A percentile compares a stretch with the other conserved stretches of the same genome.
Evolutionary conservation across 2,113 vertebrate species (phyloP).

Genomic region (Protobothrops mucrosquamatus): DNA sequence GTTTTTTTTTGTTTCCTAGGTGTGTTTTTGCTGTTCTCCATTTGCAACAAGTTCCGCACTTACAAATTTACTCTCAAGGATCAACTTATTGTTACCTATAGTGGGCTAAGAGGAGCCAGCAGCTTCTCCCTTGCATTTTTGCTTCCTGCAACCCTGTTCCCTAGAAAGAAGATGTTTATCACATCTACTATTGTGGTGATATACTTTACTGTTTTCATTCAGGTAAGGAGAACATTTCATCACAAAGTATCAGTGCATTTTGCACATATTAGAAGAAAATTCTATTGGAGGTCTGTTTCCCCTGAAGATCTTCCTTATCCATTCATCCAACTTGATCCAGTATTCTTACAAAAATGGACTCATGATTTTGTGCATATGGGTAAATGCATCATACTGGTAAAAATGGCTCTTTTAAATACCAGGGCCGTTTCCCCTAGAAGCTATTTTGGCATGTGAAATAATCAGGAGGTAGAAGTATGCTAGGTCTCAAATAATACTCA

Average conservation of each 20-base stretch:
- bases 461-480: not conserved
- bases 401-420: not conserved
- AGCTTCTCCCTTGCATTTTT: slow-evolving; percentile 93
- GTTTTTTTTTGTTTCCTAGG: slow-evolving; percentile 67
- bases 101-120: slow-evolving; percentile 90
- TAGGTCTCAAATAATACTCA: not conserved
- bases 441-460: not conserved
- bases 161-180: slow-evolving; percentile 85
- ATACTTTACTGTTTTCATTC: slow-evolving; percentile 92
- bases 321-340: not conserved
- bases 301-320: not conserved
- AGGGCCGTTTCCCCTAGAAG: not conserved
- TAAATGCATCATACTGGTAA: not conserved
- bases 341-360: not conserved
- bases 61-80: slow-evolving; percentile 92
- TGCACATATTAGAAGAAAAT: not conserved
- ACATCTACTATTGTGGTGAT: slow-evolving; percentile 89
- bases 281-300: not conserved
- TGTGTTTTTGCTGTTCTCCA: slow-evolving; percentile 86
- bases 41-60: slow-evolving; percentile 93
- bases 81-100: slow-evolving; percentile 91
- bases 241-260: not conserved
- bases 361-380: not conserved
- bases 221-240: slow-evolving; percentile 73
- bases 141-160: slow-evolving; percentile 81